Conservation (phyloP, 2,888 invertebrate species). For the Drosophila seclusa region DNA sequence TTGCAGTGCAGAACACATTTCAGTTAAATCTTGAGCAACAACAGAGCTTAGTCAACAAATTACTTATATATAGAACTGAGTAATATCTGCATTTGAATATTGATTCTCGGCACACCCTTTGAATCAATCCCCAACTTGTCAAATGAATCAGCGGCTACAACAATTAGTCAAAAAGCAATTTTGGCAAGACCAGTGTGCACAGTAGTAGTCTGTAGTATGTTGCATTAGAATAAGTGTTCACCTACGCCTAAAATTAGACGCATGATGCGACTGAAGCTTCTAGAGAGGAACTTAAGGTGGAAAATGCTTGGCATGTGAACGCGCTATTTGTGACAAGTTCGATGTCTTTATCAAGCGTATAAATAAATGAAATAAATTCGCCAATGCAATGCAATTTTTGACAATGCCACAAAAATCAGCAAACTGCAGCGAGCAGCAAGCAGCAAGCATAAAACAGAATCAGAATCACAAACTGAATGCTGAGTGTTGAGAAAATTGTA, state of each 20-base stretch:
- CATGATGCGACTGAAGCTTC: conserved; percentile 67
- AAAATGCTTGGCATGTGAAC: conserved; percentile 66
- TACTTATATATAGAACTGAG: neutral
- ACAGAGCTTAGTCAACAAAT: neutral
- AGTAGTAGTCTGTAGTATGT: neutral
- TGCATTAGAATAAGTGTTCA: conserved; percentile 29
- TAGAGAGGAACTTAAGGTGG: conserved; percentile 26
- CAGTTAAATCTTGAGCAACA: neutral
- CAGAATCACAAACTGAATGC: conserved; percentile 38
- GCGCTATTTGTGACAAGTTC: conserved; percentile 81
- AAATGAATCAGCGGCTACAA: conserved; percentile 49
- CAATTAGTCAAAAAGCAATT: conserved; percentile 30
- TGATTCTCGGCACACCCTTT: neutral
- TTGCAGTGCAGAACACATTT: neutral
- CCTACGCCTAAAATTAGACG: conserved; percentile 72
- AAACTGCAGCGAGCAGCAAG: conserved; percentile 22
- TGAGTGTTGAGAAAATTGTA: conserved; percentile 59
- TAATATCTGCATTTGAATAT: neutral
- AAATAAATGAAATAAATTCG: conserved; percentile 51
- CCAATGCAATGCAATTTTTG: conserved; percentile 62
- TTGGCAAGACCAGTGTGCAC: conserved; percentile 29
- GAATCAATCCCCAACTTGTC: conserved; percentile 20
- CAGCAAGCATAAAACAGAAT: conserved; percentile 23
- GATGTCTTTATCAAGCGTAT: conserved; percentile 79
- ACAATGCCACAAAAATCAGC: conserved; percentile 65